These are phyloP conservation scores for Hirudinaria manillensis DNA, from an alignment of 2,888 invertebrate genomes.

Conservation along the genomic window DNA sequence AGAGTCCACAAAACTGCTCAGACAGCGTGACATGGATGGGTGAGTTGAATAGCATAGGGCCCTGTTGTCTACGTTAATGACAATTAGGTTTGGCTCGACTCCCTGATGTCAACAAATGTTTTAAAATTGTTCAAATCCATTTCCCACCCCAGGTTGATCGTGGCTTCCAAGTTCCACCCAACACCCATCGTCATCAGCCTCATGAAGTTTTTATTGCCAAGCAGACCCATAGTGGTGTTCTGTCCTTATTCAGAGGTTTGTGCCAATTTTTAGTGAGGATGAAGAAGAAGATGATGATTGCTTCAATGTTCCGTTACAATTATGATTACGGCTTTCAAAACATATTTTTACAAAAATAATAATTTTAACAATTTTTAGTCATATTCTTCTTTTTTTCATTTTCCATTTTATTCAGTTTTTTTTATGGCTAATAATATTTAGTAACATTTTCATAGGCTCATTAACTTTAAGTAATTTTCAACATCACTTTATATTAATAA, in stretches of 20 bases:
- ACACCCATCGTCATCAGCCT: constrained; percentile 70
- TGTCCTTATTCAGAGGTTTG: constrained; percentile 67
- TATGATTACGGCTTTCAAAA: too few relatives aligned
- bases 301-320: too few relatives aligned
- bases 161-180: constrained; percentile 81
- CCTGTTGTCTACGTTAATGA: background rate
- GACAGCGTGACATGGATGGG: constrained; percentile 61
- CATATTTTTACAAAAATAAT: too few relatives aligned
- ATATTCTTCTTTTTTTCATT: too few relatives aligned
- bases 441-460: too few relatives aligned
- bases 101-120: background rate
- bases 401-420: too few relatives aligned
- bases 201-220: constrained; percentile 70
- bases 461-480: too few relatives aligned
- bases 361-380: too few relatives aligned
- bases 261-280: background rate
- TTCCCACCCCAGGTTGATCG: constrained; percentile 54
- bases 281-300: too few relatives aligned
- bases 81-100: background rate
- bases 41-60: constrained; percentile 56
- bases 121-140: too few relatives aligned
- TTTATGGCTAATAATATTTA: too few relatives aligned
- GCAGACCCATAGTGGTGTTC: constrained; percentile 79
- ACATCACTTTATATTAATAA: too few relatives aligned
- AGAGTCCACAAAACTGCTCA: constrained; percentile 40